Base-by-base conservation (phyloP, 2,797 vertebrate species). In the Dromococcyx pavoninus region DNA sequence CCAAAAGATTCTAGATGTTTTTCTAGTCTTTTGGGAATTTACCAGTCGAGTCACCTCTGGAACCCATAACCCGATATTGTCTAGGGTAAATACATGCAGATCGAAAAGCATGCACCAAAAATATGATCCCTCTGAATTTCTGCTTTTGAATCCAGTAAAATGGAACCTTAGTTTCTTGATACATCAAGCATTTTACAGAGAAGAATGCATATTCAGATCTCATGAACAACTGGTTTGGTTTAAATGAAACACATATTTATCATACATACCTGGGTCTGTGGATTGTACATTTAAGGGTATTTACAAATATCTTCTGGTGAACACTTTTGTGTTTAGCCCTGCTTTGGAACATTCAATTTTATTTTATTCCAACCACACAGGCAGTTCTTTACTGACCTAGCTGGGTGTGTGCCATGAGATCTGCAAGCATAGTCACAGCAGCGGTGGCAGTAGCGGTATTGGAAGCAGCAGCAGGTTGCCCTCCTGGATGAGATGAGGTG, bases 401-500 rank as follows among this genome's bases (percentile, higher is more conserved):
- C 96, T 98, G 99, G 97, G 98, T 98, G 98, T 99, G 98, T 95
- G 99, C 98, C 98, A 98, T 98, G 66, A 99, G 98, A 98, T 99
- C 98, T 93, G 99, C 97, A 97, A 99, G 98, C 50, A 98, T 98
- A 35, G 98, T 98, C 81, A 97, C 96, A 96, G 98, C 97, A 97
- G 97, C 96, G 76, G 97, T 91, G 92, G 96, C 94, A 70, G 96
- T 88, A 92, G 98, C 93, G 58, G 97, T 94, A 94, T 97, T 96
- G 84, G 96, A 96, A 97, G 98, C 95, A 85, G 97, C 97, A 71
- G 98, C 97, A 85, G 98, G 98, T 97, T 98, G 98, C 98, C 98
- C 99, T 98, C 99, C 99, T 27, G 98, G 98, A 97, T 99, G 99
- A 94, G 99, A 99, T 98, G 99, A 99, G 93, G 99, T 99, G 98